Conservation (phyloP, 2,888 invertebrate species). For the Troides aeacus region DNA sequence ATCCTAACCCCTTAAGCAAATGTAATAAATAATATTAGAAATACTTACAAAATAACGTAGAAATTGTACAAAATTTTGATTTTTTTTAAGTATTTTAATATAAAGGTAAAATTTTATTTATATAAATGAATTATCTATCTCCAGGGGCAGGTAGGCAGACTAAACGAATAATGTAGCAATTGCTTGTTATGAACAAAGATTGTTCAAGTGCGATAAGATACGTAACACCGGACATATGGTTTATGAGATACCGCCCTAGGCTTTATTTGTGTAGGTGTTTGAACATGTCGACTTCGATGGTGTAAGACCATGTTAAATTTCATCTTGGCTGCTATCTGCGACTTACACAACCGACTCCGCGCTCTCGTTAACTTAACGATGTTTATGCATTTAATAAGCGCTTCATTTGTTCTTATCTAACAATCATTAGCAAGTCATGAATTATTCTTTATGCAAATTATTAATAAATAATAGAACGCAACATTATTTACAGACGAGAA, state of each 20-base stretch:
- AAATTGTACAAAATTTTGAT: too few species aligned
- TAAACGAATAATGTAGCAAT: not conserved
- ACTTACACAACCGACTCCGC: conserved; percentile 12
- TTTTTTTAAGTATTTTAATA: too few species aligned
- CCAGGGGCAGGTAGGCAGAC: not conserved
- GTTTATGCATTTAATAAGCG: not conserved
- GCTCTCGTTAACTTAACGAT: not conserved
- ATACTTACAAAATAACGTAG: too few species aligned
- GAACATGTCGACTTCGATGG: conserved; percentile 16
- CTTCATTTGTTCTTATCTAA: conserved; percentile 8
- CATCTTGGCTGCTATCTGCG: conserved; percentile 20
- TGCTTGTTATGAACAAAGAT: conserved; percentile 10
- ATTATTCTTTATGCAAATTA: not conserved
- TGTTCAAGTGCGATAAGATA: conserved; percentile 17
- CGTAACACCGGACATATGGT: conserved; percentile 18
- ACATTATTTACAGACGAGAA: not conserved
- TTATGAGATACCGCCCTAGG: conserved; percentile 21
- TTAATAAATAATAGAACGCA: not conserved
- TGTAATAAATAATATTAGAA: too few species aligned
- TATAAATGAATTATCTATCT: not conserved
- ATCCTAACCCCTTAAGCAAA: too few species aligned
- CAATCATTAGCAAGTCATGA: not conserved
- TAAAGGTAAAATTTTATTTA: not conserved
- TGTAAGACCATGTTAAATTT: conserved; percentile 16
- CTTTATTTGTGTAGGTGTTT: conserved; percentile 28